Evolutionary conservation across 2,797 vertebrate species (phyloP).

Genomic region (Delichon dasypus): DNA sequence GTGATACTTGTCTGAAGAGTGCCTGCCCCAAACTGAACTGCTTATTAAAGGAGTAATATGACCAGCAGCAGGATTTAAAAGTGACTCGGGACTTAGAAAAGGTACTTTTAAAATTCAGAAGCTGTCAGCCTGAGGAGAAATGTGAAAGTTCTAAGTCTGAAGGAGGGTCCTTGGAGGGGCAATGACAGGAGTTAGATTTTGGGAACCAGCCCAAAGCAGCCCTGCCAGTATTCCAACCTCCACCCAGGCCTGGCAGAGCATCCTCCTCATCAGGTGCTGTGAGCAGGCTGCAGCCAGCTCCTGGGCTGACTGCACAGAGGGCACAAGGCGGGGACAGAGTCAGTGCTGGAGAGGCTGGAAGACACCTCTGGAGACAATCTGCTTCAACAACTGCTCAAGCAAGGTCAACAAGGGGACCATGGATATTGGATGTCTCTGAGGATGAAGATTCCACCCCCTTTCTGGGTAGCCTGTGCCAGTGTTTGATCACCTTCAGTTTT

Average conservation of each 20-base stretch:
- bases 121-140: background rate
- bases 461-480: background rate
- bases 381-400: background rate
- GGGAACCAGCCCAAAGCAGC: background rate
- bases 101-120: background rate
- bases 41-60: background rate
- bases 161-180: background rate
- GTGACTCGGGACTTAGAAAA: background rate
- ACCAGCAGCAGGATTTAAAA: background rate
- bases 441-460: background rate
- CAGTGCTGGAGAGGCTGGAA: background rate
- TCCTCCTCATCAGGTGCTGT: rapidly evolving
- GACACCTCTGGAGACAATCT: background rate
- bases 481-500: background rate
- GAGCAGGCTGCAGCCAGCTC: background rate
- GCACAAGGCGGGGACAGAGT: rapidly evolving
- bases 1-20: background rate
- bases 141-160: background rate
- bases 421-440: background rate
- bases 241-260: background rate
- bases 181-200: background rate
- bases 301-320: background rate
- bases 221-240: background rate
- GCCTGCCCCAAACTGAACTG: background rate
- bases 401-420: rapidly evolving